These are phyloP conservation scores for Hypsibius dujardini DNA, from an alignment of 1,140 invertebrate species.

Conservation along the genomic window DNA sequence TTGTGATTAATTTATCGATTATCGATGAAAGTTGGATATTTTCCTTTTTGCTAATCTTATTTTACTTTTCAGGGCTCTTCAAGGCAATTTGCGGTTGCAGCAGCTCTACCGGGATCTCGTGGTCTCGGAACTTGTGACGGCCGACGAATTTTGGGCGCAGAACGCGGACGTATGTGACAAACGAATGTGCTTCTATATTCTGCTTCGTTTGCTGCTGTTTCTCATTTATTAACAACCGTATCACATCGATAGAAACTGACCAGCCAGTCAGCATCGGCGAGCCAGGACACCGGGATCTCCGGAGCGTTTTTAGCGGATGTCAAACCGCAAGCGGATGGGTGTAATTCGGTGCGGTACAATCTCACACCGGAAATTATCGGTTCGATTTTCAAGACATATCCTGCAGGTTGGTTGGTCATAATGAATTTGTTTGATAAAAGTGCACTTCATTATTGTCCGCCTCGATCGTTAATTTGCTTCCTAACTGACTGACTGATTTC, in stretches of 20 bases:
- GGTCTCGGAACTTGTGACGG: constrained; percentile 71
- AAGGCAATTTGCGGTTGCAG: constrained; percentile 40
- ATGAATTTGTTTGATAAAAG: no score
- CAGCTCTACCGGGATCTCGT: constrained; percentile 60
- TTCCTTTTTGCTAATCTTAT: no score
- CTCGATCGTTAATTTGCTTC: no score
- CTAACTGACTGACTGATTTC: no score
- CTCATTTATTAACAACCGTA: no score
- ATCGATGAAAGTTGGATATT: no score
- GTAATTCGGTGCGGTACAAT: constrained; percentile 83
- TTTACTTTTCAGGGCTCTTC: constrained; percentile 30
- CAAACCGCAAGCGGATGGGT: constrained; percentile 88
- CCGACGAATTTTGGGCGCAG: constrained; percentile 89
- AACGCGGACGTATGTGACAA: constrained; percentile 45
- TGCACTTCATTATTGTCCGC: no score
- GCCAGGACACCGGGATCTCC: constrained; percentile 28
- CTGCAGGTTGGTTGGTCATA: constrained; percentile 42
- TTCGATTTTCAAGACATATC: constrained; percentile 97
- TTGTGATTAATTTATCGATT: no score
- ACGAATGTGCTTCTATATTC: constrained; percentile 21
- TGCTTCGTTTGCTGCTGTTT: neutral
- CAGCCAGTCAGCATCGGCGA: neutral
- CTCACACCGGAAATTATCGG: constrained; percentile 89
- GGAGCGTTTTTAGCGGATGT: constrained; percentile 51
- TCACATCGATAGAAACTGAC: constrained; percentile 20